phyloP scores from a whole-genome alignment of 2,888 invertebrate genomes.

The Apotomis capreana region DNA sequence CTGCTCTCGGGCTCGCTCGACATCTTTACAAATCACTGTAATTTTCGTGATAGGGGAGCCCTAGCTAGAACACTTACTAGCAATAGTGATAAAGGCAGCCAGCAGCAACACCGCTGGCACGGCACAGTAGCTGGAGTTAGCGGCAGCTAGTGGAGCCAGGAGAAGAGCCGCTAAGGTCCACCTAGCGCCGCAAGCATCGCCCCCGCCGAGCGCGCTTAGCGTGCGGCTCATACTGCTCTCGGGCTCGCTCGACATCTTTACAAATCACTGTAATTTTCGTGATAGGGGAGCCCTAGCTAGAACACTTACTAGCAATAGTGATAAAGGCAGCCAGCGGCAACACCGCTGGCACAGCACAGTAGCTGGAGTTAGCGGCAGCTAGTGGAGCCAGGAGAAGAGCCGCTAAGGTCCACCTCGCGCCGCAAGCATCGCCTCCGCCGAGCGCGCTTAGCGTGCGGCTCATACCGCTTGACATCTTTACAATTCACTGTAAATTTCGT shows the following conservation, averaged over 20 bases:
- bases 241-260: constrained; percentile 59
- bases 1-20: constrained; percentile 55
- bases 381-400: too few relatives aligned
- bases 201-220: constrained; percentile 61
- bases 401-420: too few relatives aligned
- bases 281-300: too few relatives aligned
- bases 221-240: constrained; percentile 60
- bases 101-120: constrained; percentile 81
- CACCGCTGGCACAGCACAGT: too few relatives aligned
- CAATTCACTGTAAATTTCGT: too few relatives aligned
- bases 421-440: too few relatives aligned
- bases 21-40: constrained; percentile 51
- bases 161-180: constrained; percentile 85
- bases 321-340: too few relatives aligned
- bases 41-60: constrained; percentile 4
- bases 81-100: constrained; percentile 77
- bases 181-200: constrained; percentile 76
- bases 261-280: constrained; percentile 38
- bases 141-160: constrained; percentile 83
- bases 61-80: constrained; percentile 68
- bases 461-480: too few relatives aligned
- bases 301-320: too few relatives aligned
- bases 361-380: too few relatives aligned
- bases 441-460: too few relatives aligned
- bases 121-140: constrained; percentile 84